Percentiles rank a stretch among this genome's conserved stretches.
Evolutionary conservation across 1,140 invertebrate species (phyloP).

Genomic region (Drosophila nikananu): DNA sequence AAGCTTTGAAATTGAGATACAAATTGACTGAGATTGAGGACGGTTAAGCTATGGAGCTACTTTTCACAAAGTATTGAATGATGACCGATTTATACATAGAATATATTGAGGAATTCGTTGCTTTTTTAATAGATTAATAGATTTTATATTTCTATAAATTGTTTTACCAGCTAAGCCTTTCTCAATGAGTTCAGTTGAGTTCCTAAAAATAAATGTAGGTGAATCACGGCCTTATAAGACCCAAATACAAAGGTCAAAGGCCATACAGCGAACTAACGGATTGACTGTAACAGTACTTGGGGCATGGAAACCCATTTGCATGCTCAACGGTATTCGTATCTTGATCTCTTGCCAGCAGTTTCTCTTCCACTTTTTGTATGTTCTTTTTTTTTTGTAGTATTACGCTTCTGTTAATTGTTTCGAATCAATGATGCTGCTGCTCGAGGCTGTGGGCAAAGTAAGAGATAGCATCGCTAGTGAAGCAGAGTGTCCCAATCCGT

Average conservation of each 20-base stretch:
- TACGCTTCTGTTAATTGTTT: constrained; percentile 46
- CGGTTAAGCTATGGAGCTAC: constrained; percentile 31
- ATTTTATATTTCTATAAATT: too few relatives aligned
- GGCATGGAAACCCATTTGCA: constrained; percentile 22
- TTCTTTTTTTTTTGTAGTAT: constrained; percentile 11
- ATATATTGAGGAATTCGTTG: not conserved
- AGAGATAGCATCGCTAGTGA: constrained; percentile 3
- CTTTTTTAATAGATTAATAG: not conserved
- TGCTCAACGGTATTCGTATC: constrained; percentile 31
- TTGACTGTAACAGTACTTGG: constrained; percentile 11
- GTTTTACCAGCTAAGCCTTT: not conserved
- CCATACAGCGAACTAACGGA: constrained; percentile 5
- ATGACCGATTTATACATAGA: not conserved
- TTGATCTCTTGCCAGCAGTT: constrained; percentile 19
- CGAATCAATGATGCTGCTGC: constrained; percentile 47
- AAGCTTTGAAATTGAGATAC: constrained; percentile 41
- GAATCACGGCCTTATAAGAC: not conserved
- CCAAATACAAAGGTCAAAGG: constrained; percentile 10
- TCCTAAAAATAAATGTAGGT: not conserved
- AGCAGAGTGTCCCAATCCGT: constrained; percentile 20
- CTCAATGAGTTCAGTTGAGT: not conserved
- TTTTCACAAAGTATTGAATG: constrained; percentile 9
- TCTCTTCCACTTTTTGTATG: constrained; percentile 15
- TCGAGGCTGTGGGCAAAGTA: not conserved
- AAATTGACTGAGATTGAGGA: constrained; percentile 49